phyloP scores from a whole-genome alignment of 2,113 vertebrate species.

The Leucopsar rothschildi region DNA sequence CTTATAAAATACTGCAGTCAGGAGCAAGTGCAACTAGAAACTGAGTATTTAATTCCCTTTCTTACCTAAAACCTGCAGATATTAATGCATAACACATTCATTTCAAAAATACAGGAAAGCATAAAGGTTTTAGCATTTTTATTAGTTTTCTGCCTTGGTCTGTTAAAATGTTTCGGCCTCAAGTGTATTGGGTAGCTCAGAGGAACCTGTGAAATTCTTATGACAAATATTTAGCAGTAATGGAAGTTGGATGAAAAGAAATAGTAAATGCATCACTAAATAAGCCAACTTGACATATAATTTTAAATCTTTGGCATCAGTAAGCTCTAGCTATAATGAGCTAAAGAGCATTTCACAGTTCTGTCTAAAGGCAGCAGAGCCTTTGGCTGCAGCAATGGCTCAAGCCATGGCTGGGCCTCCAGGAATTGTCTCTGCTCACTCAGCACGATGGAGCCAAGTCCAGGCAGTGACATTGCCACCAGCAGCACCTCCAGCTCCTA shows the following conservation, averaged over 20 bases:
- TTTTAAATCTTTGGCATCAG: not conserved
- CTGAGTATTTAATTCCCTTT: not conserved
- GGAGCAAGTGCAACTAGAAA: not conserved
- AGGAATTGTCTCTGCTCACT: not conserved
- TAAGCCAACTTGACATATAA: not conserved
- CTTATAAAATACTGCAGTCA: not conserved
- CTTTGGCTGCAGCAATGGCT: not conserved
- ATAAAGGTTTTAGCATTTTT: not conserved
- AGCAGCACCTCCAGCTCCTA: not conserved
- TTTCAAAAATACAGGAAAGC: not conserved
- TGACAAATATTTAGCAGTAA: not conserved
- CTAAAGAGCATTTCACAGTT: not conserved
- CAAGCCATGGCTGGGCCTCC: not conserved
- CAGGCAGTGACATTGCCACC: not conserved
- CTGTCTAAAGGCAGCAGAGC: not conserved
- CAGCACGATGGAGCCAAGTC: rapidly evolving
- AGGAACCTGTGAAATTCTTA: not conserved
- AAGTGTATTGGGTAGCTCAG: not conserved
- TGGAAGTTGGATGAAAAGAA: not conserved
- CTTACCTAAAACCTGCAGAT: not conserved
- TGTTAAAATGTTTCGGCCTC: not conserved
- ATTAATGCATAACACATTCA: not conserved
- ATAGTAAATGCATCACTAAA: not conserved
- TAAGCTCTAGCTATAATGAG: not conserved
- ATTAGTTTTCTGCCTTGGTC: not conserved